Evolutionary conservation across 2,113 vertebrate species (phyloP), one percentile per base, ranked within the genome.

Genomic region (Atrichornis clamosus): DNA sequence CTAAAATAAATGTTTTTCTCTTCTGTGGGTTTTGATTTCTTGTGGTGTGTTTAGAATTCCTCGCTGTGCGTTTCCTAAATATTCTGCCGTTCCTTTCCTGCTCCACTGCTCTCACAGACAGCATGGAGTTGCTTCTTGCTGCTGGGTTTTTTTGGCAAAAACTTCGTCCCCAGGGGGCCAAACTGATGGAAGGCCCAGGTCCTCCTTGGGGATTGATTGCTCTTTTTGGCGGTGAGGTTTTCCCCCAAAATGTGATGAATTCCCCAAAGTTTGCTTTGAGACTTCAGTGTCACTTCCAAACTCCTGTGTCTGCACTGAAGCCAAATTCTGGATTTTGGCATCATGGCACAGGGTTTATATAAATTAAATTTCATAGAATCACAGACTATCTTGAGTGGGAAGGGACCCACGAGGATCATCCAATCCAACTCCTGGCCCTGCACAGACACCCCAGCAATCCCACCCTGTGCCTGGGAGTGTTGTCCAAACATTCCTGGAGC

Each of bases 1-100:
- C 87, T 89, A 80, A 97, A 96, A 92, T 77, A 90, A 94, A 93
- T 89, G 84, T 37, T 91, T 91, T 84, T 65, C 10, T 69, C 68
- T 87, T 81, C 39, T 26, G 17, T 89, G 63, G 62, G 32, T 41
- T 94, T 87, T 62, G 46, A 27, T 56, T 76, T 86, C 80, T 90
- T 15, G 37, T 56, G 63, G 22, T 70, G n/a, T 33, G 27, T 44
- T 73, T 35, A 73, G 37, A 46, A 50, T 95, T 86, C 14, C 16
- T 14, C 21, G 59, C 62, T 58, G 32, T 21, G 37, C 27, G 1
- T 20, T 64, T 4, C 28, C 27, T 9, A 20, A 63, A 21, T 42
- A 6, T 18, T 55, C 77, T 69, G 13, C 50, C 13, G 0, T 56
- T 59, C 21, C 10, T 59, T 5, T 84, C 47, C 56, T 16, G 56